Percentiles rank a stretch among this genome's conserved stretches.
These are phyloP conservation scores for Phenganax stokvisi DNA, from an alignment of 92 coral and sea anemone genomes.

Conservation along the genomic window DNA sequence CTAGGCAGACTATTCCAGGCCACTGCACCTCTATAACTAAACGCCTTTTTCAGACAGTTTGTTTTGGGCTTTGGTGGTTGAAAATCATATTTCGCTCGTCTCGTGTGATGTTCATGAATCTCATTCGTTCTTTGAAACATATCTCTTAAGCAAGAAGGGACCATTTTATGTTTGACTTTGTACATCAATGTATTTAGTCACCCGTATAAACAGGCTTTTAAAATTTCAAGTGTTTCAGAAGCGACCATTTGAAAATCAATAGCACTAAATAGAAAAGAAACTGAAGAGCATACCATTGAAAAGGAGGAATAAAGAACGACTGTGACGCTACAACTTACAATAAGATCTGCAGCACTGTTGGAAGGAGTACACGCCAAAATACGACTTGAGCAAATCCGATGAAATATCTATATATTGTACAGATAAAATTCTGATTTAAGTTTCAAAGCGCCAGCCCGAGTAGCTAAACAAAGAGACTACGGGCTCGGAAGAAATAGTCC, in stretches of 20 bases:
- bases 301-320: not conserved
- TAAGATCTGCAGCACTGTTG: constrained; percentile 87
- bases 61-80: too few relatives aligned
- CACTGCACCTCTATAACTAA: too few relatives aligned
- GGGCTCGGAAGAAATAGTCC: not conserved
- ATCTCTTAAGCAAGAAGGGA: too few relatives aligned
- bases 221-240: too few relatives aligned
- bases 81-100: too few relatives aligned
- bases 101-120: too few relatives aligned
- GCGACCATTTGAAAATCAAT: not conserved
- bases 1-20: too few relatives aligned
- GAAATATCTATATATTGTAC: constrained; percentile 56
- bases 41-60: too few relatives aligned
- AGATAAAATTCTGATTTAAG: not conserved
- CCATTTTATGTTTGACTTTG: too few relatives aligned
- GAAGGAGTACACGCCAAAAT: constrained; percentile 90
- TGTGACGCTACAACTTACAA: constrained; percentile 54
- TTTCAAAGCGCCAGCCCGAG: not conserved
- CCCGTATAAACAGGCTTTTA: too few relatives aligned
- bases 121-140: not conserved
- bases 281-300: not conserved
- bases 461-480: not conserved
- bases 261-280: not conserved
- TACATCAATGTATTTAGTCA: too few relatives aligned
- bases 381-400: constrained; percentile 73